Evolutionary conservation across 1,140 invertebrate genomes (phyloP), one percentile per base, ranked within the genome.

Genomic region (Apis laboriosa): DNA sequence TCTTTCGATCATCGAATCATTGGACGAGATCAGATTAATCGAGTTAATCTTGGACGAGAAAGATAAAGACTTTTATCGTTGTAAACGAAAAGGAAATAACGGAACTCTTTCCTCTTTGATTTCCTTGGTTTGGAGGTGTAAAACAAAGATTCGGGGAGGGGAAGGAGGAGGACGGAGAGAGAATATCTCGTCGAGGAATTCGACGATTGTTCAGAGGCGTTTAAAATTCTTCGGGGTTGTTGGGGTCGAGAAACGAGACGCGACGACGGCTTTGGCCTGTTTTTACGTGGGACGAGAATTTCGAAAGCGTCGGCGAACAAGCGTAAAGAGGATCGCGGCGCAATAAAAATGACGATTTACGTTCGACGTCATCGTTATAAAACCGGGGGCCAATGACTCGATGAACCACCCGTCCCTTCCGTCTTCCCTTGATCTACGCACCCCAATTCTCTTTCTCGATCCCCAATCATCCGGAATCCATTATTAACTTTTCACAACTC

Each of bases 271-370:
- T 19, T 43, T 28, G 58, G 70, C 19, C 58, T 43, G 34, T 11
- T 49, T 77, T 43, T 60, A 64, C 43, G 56, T 77, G 17, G 49
- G 19, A 56, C 73, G 34, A 80, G 71, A 63, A 86, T 85, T 85
- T 87, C 79, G 77, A 83, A 77, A 79, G 53, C 61, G 19, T 43
- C 64, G 43, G 24, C 76, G 49, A 67, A 21, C 71, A 51, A 51
- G 51, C 64, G 53, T 24, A 49, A 75, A 67, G 58, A 86, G 72
- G 67, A 34, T 83, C 49, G 58, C 66, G 77, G 28, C 56, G 75
- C 71, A 76, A 81, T 88, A 90, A 89, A 91, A 86, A 90, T 86
- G 89, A 90, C 82, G 86, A 90, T 90, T 90, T 90, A 90, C 84
- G 77, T 84, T 86, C 83, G 61, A 76, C 79, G 84, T 87, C 79